These are phyloP conservation scores for Phortica variegata DNA, from an alignment of 1,140 invertebrate species.

Conservation along the genomic window DNA sequence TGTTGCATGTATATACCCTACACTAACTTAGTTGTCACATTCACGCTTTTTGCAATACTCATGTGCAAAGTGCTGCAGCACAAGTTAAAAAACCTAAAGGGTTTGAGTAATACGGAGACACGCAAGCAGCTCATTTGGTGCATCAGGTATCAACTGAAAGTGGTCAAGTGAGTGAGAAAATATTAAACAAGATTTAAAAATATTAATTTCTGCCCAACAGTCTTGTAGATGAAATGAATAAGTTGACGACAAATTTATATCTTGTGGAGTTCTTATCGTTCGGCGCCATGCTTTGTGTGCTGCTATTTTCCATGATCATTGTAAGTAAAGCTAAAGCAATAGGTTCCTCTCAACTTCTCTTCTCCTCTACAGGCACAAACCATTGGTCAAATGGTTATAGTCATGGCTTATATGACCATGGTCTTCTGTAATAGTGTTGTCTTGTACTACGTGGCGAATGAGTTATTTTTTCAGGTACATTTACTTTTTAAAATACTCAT, in stretches of 20 bases:
- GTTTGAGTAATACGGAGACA: constrained; percentile 12
- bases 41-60: constrained; percentile 42
- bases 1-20: constrained; percentile 53
- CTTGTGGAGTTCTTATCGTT: constrained; percentile 45
- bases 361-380: constrained; percentile 30
- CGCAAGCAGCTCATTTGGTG: constrained; percentile 32
- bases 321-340: constrained; percentile 20
- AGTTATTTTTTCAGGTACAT: constrained; percentile 39
- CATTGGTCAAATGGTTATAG: constrained; percentile 32
- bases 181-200: neutral
- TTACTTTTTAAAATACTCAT: neutral
- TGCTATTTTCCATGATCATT: constrained; percentile 43
- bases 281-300: constrained; percentile 41
- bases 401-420: constrained; percentile 41
- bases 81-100: constrained; percentile 25
- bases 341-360: neutral
- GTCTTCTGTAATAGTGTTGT: constrained; percentile 44
- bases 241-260: constrained; percentile 35
- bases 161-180: constrained; percentile 23
- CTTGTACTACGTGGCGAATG: constrained; percentile 44
- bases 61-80: constrained; percentile 43
- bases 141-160: constrained; percentile 39
- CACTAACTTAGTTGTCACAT: constrained; percentile 43
- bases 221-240: constrained; percentile 36
- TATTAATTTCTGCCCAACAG: constrained; percentile 8